phyloP scores from a whole-genome alignment of 2,888 invertebrate genomes.

The Dysmachus trigonus region DNA sequence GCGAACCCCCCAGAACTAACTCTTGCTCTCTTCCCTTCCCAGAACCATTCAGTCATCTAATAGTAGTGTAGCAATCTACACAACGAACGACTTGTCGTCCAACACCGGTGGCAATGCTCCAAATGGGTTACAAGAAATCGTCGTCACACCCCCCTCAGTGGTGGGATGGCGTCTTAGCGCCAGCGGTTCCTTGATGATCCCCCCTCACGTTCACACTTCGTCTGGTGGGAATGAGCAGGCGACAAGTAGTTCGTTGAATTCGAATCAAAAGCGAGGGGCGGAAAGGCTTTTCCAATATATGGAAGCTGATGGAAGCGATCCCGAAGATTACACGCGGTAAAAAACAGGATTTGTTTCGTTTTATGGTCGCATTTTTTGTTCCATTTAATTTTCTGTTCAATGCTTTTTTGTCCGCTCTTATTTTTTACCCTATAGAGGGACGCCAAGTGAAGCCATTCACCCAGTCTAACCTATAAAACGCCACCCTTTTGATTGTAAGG shows the following conservation, averaged over 20 bases:
- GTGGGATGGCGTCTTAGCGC: constrained; percentile 64
- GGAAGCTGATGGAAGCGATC: constrained; percentile 78
- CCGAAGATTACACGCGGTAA: constrained; percentile 66
- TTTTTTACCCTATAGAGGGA: not conserved
- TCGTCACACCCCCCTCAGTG: constrained; percentile 63
- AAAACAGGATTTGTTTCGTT: constrained; percentile 39
- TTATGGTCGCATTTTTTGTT: constrained; percentile 51
- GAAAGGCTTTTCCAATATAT: constrained; percentile 77
- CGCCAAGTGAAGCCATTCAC: not conserved
- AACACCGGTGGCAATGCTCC: constrained; percentile 52
- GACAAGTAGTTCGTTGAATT: constrained; percentile 57
- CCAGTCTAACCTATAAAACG: not conserved
- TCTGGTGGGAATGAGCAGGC: constrained; percentile 53
- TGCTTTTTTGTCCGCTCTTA: constrained; percentile 57
- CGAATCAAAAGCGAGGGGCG: constrained; percentile 69
- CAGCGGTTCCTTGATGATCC: constrained; percentile 62
- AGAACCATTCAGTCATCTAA: constrained; percentile 56
- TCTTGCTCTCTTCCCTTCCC: not conserved
- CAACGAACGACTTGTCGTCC: constrained; percentile 59
- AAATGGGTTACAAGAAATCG: constrained; percentile 60
- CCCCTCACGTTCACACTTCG: constrained; percentile 58
- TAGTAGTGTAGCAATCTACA: constrained; percentile 63
- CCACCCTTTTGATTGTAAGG: not conserved
- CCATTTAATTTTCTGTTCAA: constrained; percentile 48
- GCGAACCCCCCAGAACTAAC: not conserved